Base-by-base conservation (phyloP, 2,113 vertebrate genomes). In the Brachyhypopomus occidentalis region DNA sequence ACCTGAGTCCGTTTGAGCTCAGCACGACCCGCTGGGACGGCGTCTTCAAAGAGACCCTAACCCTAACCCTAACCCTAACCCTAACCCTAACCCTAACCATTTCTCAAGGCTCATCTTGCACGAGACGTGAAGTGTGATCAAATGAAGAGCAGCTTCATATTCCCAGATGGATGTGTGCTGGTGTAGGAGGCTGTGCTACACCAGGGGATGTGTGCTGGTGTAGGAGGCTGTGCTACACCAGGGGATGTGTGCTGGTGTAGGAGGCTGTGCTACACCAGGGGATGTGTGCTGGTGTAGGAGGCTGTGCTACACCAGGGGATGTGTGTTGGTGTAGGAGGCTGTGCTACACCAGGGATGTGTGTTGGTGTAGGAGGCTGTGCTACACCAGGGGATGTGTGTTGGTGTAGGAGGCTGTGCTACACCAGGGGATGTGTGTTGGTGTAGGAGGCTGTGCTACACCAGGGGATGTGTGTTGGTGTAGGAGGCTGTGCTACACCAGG, bases 1-100 rank as follows among this genome's bases (percentile, higher is more conserved):
- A 87, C 84, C 83, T 89, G 87, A 89, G 84, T 89, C 84, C 81
- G 86, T 76, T 91, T 90, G 88, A 88, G 86, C 80, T 89, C 80
- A 89, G 87, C 67, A 82, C 79, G 52, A 79, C 82, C 72, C 36
- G 59, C 75, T 86, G 83, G 79, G 88, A 86, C 78, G 58, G 38
- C 11, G 74, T 48, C 87, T 89, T 90, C 89, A 88, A 88, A 87
- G 86, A 67, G n/a, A n/a, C n/a, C n/a, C n/a, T n/a, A n/a, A n/a
- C n/a, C n/a, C n/a, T n/a, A n/a, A n/a, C n/a, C n/a, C n/a, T n/a
- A n/a, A n/a, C n/a, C n/a, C n/a, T n/a, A n/a, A n/a, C n/a, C n/a
- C n/a, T n/a, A n/a, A n/a, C n/a, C n/a, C n/a, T n/a, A n/a, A n/a
- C n/a, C n/a, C n/a, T n/a, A n/a, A n/a, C n/a, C n/a, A n/a, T n/a